Evolutionary conservation across 2,113 vertebrate species (phyloP), one percentile per base, ranked within the genome.

Genomic region (Scomber colias): DNA sequence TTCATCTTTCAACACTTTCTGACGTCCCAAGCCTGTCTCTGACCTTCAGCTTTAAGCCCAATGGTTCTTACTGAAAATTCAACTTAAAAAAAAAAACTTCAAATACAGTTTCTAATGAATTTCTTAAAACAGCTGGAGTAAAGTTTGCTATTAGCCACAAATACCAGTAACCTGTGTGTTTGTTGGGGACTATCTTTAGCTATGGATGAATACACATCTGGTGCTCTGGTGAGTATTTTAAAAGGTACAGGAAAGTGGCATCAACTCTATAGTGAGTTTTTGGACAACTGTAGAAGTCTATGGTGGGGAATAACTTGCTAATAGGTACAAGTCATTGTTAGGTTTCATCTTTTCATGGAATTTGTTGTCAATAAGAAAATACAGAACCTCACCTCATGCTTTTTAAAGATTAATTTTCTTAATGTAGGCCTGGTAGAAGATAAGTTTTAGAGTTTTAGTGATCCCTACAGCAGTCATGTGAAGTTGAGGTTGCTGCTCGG

Each of bases 391-490:
- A 40, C 8, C 6, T 7, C 9, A 40, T 9, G 7, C 35, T 40
- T 40, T 40, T 40, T 9, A 40, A 40, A 40, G 35, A 40, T 40
- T 40, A 9, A 40, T 40, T 40, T 8, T 40, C 7, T 40, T 40
- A 40, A 40, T 40, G 9, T 2, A 40, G 35, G 35, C 8, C 35
- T 40, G 35, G 35, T 40, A 40, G 35, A 40, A 40, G 60, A 56
- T n/a, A 76, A 61, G 45, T 71, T 68, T 57, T 11, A 19, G 54
- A 50, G 71, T 65, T 65, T 56, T 51, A 62, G 44, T 53, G 55
- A 80, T n/a, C 50, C 24, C 60, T 61, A 17, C 45, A 40, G 35
- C 35, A 65, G 70, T 62, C 53, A 62, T 72, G 56, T 73, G 55
- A 80, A 73, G 75, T 68, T 71, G 15, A 71, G 71, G 31, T 45